Evolutionary conservation across 2,888 invertebrate genomes (phyloP).

Genomic region (Phasia obesa): DNA sequence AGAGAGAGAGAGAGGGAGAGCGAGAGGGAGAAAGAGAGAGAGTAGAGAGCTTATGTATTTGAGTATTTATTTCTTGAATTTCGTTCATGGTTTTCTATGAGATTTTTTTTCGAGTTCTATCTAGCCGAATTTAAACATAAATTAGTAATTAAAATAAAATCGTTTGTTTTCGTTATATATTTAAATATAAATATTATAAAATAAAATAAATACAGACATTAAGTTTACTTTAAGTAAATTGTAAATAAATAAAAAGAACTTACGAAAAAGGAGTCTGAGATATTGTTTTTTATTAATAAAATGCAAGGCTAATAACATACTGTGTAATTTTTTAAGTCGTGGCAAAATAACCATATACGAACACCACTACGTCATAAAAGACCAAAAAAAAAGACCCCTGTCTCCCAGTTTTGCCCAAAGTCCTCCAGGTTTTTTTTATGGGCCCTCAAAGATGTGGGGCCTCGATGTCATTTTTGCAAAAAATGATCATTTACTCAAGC

Average conservation of each 20-base stretch:
- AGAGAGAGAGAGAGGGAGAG: constrained; percentile 24
- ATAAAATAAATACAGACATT: constrained; percentile 23
- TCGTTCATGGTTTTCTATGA: constrained; percentile 1
- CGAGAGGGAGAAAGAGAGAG: not conserved
- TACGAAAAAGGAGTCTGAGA: constrained; percentile 2
- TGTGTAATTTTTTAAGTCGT: too few species aligned
- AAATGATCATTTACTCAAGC: too few species aligned
- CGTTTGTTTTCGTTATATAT: constrained; percentile 51
- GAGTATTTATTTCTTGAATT: constrained; percentile 25
- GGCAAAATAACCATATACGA: too few species aligned
- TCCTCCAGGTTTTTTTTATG: too few species aligned
- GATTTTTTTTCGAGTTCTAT: constrained; percentile 57
- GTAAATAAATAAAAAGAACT: constrained; percentile 61
- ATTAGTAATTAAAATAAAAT: constrained; percentile 35
- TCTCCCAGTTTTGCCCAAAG: too few species aligned
- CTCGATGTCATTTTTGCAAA: too few species aligned
- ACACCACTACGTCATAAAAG: too few species aligned
- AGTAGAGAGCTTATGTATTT: constrained; percentile 48
- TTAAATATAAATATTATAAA: constrained; percentile 34
- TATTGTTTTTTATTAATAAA: too few species aligned
- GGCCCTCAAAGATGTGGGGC: too few species aligned
- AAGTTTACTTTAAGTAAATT: constrained; percentile 45
- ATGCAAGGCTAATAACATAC: too few species aligned
- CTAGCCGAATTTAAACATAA: constrained; percentile 52
- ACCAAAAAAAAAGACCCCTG: too few species aligned